Percentiles rank a stretch among this genome's conserved stretches.
Conservation (phyloP, 1,140 invertebrate genomes). For the Conus betulinus region DNA sequence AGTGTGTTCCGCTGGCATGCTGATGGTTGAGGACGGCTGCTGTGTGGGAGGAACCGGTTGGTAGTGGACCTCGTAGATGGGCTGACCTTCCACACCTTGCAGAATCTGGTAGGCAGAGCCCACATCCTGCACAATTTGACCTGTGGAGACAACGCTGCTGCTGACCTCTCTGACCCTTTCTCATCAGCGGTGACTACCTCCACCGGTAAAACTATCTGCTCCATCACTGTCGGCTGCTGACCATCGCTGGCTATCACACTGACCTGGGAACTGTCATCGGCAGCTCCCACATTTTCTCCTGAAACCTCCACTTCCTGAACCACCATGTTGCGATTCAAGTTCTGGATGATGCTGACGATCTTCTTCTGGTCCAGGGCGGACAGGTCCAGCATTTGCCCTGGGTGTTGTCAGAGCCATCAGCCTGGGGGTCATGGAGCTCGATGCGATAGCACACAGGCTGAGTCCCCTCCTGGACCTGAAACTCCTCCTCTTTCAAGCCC, state of each 20-base stretch:
- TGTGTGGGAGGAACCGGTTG: conserved; percentile 21
- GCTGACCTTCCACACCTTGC: conserved; percentile 50
- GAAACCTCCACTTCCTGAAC: conserved; percentile 41
- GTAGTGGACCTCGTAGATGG: conserved; percentile 58
- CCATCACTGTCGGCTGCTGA: background rate
- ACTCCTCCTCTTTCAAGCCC: conserved; percentile 31
- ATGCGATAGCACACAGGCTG: conserved; percentile 31
- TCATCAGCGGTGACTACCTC: conserved; percentile 1
- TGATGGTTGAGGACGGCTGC: background rate
- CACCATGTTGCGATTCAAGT: conserved; percentile 43
- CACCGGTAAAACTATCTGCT: conserved; percentile 33
- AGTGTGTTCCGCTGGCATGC: background rate
- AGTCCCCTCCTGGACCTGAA: conserved; percentile 18
- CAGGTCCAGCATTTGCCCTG: conserved; percentile 4
- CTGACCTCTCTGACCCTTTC: background rate
- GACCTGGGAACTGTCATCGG: background rate
- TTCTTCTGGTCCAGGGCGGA: conserved; percentile 42
- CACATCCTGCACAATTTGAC: conserved; percentile 33
- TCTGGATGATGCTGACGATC: conserved; percentile 53
- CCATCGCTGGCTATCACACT: background rate
- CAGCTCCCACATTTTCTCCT: conserved; percentile 19
- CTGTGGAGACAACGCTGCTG: conserved; percentile 40
- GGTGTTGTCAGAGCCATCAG: background rate
- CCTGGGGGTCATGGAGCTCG: conserved; percentile 9
- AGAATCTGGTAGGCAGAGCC: conserved; percentile 56